These are phyloP conservation scores for Pseudorhiza aurosa DNA, from an alignment of 30 jellyfish, hydroid and myxozoan genomes.

Conservation along the genomic window DNA sequence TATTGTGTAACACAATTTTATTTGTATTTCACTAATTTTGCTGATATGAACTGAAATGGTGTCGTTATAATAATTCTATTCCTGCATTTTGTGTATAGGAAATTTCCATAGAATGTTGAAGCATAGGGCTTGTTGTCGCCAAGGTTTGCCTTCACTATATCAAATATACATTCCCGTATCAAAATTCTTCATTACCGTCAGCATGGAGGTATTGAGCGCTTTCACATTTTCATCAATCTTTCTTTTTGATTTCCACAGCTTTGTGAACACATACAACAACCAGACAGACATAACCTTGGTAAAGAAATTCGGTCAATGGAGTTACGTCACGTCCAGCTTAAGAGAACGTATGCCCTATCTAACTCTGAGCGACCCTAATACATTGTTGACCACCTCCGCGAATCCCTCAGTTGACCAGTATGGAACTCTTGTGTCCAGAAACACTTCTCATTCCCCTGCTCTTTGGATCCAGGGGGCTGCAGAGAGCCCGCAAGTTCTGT, in stretches of 20 bases:
- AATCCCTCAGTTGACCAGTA: slow-evolving; percentile 71
- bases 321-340: slow-evolving; percentile 74
- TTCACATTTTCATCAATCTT: too few species aligned
- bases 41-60: too few species aligned
- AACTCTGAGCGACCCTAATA: slow-evolving; percentile 62
- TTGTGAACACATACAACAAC: slow-evolving; percentile 60
- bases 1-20: too few species aligned
- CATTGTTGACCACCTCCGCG: slow-evolving; percentile 88
- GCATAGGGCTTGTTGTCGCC: too few species aligned
- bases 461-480: slow-evolving; percentile 92
- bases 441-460: slow-evolving; percentile 80
- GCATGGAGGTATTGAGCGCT: too few species aligned
- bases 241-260: slow-evolving; percentile 35
- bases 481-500: slow-evolving; percentile 78
- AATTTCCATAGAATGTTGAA: too few species aligned
- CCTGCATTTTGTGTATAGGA: too few species aligned
- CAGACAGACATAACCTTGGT: slow-evolving; percentile 90
- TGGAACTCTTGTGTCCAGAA: slow-evolving; percentile 90
- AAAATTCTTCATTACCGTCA: too few species aligned
- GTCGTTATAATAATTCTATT: too few species aligned
- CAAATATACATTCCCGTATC: too few species aligned
- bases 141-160: too few species aligned
- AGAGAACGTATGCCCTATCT: slow-evolving; percentile 96
- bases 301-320: slow-evolving; percentile 94
- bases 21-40: too few species aligned